These are phyloP conservation scores for Phasianus colchicus DNA, from an alignment of 2,113 vertebrate species.

Conservation along the genomic window DNA sequence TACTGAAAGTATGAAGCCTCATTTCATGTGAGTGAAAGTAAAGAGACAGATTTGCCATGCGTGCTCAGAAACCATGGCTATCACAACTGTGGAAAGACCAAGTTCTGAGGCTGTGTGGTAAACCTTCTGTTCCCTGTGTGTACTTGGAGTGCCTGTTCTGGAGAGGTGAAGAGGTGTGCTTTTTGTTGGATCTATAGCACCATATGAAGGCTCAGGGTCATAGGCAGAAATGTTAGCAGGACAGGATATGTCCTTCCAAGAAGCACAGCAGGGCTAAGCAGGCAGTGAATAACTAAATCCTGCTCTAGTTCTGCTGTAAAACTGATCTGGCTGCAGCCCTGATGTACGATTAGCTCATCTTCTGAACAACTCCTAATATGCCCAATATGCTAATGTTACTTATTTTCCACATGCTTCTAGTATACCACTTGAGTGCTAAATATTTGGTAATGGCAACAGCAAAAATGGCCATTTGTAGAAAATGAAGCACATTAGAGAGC, in stretches of 20 bases:
- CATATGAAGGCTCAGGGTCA: background rate
- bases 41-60: background rate
- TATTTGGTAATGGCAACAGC: background rate
- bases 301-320: background rate
- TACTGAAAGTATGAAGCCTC: background rate
- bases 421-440: background rate
- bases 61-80: background rate
- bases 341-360: background rate
- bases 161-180: background rate
- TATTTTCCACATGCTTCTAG: background rate
- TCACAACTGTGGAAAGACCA: background rate
- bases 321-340: background rate
- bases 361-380: background rate
- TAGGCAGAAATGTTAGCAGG: background rate
- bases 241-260: fast-evolving
- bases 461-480: background rate
- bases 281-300: background rate
- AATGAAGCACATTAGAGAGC: background rate
- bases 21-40: background rate
- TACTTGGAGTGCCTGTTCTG: fast-evolving
- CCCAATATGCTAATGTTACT: background rate
- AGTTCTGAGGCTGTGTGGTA: fast-evolving
- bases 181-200: background rate
- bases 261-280: background rate
- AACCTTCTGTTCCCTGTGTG: background rate